Percentiles rank a stretch among this genome's conserved stretches.
Evolutionary conservation across 2,888 invertebrate genomes (phyloP).

Genomic region (Pandemis corylana): DNA sequence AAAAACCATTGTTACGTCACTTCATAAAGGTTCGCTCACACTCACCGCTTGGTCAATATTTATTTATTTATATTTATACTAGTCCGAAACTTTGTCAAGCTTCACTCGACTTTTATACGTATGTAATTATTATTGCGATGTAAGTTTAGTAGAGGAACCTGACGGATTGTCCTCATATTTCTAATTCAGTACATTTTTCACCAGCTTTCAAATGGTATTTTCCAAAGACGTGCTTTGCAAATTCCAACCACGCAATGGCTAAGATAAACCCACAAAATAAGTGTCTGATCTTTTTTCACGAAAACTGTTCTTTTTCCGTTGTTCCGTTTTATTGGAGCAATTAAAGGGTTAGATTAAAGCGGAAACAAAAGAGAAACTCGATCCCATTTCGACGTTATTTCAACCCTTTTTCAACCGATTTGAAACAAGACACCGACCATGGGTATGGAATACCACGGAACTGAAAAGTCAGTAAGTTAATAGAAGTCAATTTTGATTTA

Average conservation of each 20-base stretch:
- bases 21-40: too few relatives aligned
- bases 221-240: too few relatives aligned
- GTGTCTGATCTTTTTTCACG: not conserved
- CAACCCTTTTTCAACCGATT: slow-evolving; percentile 39
- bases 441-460: slow-evolving; percentile 14
- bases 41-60: too few relatives aligned
- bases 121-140: too few relatives aligned
- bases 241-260: not conserved
- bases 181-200: too few relatives aligned
- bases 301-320: slow-evolving; percentile 17
- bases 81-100: too few relatives aligned
- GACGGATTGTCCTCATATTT: too few relatives aligned
- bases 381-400: slow-evolving; percentile 31
- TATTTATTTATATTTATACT: too few relatives aligned
- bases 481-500: too few relatives aligned
- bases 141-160: too few relatives aligned
- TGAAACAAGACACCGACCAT: slow-evolving; percentile 28
- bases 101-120: too few relatives aligned
- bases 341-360: slow-evolving; percentile 33
- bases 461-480: not conserved
- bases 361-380: slow-evolving; percentile 32
- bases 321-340: slow-evolving; percentile 31
- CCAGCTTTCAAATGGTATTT: not conserved
- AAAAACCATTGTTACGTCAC: too few relatives aligned
- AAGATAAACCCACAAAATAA: not conserved